Evolutionary conservation across 2,888 invertebrate species (phyloP).

Genomic region (Buathra laborator): DNA sequence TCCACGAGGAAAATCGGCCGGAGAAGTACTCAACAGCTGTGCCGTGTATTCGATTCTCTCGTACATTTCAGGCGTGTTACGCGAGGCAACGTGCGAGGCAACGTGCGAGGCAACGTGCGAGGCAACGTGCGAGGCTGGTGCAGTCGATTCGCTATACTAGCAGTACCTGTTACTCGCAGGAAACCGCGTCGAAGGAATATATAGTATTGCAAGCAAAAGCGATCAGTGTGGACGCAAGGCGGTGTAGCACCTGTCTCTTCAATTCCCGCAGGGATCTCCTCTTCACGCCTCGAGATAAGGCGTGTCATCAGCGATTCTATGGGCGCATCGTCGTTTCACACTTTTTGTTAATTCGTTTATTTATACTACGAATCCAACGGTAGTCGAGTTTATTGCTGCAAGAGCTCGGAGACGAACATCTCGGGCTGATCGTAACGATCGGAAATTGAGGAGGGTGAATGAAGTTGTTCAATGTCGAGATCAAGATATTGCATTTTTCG

Average conservation of each 20-base stretch:
- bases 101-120: not conserved
- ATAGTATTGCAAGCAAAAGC: constrained; percentile 15
- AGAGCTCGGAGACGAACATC: not conserved
- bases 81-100: not conserved
- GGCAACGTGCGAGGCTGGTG: too few species aligned
- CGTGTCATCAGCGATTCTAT: constrained; percentile 67
- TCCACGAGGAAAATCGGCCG: not conserved
- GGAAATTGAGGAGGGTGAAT: not conserved
- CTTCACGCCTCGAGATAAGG: constrained; percentile 67
- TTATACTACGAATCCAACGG: constrained; percentile 11
- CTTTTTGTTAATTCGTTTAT: constrained; percentile 39
- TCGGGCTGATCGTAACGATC: not conserved
- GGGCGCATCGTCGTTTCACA: constrained; percentile 60
- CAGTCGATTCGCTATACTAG: not conserved
- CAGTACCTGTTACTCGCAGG: not conserved
- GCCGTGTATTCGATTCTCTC: not conserved
- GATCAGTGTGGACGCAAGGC: not conserved
- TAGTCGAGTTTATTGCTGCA: constrained; percentile 25
- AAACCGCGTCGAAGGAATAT: not conserved
- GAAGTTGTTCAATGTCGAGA: constrained; percentile 2
- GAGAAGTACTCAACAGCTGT: not conserved
- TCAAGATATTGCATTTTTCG: not conserved
- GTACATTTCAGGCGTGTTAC: constrained; percentile 7
- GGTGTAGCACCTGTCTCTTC: constrained; percentile 57
- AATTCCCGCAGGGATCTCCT: constrained; percentile 42